Evolutionary conservation across 2,797 vertebrate species (phyloP).

Genomic region (Fratercula arctica): DNA sequence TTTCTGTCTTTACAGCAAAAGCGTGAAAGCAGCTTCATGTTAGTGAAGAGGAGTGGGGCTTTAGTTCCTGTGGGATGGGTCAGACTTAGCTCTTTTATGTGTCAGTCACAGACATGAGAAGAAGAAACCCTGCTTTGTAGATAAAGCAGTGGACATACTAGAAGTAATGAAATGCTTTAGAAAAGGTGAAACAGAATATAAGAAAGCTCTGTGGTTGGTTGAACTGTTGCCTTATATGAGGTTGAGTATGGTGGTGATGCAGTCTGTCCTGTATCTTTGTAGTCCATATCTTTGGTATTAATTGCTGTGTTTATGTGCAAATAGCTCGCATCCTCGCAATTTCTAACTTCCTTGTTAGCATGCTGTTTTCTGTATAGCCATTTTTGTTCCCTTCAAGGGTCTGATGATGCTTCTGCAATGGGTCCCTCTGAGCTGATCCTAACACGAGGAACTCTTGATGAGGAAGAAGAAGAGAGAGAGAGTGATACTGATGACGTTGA

Average conservation of each 20-base stretch:
- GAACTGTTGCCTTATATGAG: background rate
- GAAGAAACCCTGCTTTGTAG: background rate
- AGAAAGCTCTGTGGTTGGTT: background rate
- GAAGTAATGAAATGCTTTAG: background rate
- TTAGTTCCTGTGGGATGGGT: background rate
- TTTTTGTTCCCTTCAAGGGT: conserved; percentile 47
- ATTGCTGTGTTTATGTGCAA: background rate
- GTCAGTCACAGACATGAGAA: background rate
- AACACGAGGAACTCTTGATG: conserved; percentile 83
- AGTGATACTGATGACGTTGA: conserved; percentile 92
- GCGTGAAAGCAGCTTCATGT: background rate
- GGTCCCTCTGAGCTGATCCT: conserved; percentile 93
- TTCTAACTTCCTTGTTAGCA: background rate
- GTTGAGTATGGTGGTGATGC: background rate
- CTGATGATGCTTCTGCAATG: conserved; percentile 56
- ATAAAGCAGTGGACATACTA: background rate
- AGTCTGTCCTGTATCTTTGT: background rate
- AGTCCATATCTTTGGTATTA: background rate
- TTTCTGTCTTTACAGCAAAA: background rate
- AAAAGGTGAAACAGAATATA: background rate
- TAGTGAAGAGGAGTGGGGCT: background rate
- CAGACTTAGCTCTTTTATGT: background rate
- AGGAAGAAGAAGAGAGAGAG: conserved; percentile 81
- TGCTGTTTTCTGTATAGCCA: background rate
- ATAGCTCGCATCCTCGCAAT: too few species aligned